Base-by-base conservation (phyloP, 2,113 vertebrate species). In the Meles meles region DNA sequence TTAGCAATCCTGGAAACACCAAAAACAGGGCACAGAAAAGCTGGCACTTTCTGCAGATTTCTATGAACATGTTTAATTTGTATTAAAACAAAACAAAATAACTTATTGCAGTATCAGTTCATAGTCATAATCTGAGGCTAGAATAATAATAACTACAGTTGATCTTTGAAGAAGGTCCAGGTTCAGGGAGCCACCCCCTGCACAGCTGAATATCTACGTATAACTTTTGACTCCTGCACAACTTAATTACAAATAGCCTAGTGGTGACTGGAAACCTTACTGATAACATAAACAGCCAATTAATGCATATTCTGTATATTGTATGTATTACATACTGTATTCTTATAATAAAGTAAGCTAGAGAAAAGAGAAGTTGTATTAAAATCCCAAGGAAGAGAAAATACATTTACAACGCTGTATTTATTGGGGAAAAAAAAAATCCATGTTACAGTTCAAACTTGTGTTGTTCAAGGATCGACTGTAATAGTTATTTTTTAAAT, bases 31-130 rank as follows among this genome's bases (percentile, higher is more conserved):
- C 4, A 71, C 44, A 55, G 29, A 82, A 96, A 71, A 74, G 2
- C 13, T 79, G 34, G 5, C 7, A 27, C 27, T 87, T 81, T 52
- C 20, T 25, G 81, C 4, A 91, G 6, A 96, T 84, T 71, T 77
- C 52, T 80, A 85, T 37, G 63, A 61, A 76, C 10, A 91, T 47
- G 14, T 92, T 96, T 91, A 83, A 93, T 90, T 94, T 80, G 39
- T 81, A 90, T 59, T 82, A 69, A 39, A 81, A 59, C 2, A 47
- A 92, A 96, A 92, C 14, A 65, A 57, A 90, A 82, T 25, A 83
- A 25, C n/a, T 59, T 92, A 52, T 86, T 93, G 47, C 37, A 79
- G 76, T 79, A 44, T 39, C 23, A 29, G 7, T n/a, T 79, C 95
- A 14, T 85, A 72, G 17, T 47, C 59, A 65, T 10, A 83, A 59